Evolutionary conservation across 2,113 vertebrate species (phyloP), one percentile per base, ranked within the genome.

Genomic region (Lepus timidus): DNA sequence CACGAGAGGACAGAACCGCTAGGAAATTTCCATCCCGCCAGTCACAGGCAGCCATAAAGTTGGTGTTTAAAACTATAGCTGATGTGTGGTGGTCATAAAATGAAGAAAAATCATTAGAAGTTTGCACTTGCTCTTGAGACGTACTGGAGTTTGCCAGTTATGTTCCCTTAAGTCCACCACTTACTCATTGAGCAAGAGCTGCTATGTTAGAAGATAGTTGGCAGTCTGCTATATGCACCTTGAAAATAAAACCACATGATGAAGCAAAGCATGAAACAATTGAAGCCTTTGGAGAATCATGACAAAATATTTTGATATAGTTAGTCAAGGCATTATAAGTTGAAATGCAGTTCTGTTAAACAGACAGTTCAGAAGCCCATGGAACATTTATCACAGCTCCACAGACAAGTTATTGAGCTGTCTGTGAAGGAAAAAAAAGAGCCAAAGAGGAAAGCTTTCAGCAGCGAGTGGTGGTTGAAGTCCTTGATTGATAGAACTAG

Each of bases 391-490:
- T 98, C 98, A 98, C 98, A 94, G 97, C 97, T 97, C 97, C 98
- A 98, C 97, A 98, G 98, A 99, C 98, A 98, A 98, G 98, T 97
- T 98, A 99, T 98, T 98, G 99, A 99, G 98, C 98, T 98, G 98
- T 98, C 98, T 98, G 98, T 98, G 98, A 19, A 6, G 55, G 55
- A 98, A 98, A 91, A 98, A 98, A 97, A 97, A 98, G 98, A 98
- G 98, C 98, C 98, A 98, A 98, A 98, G 98, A 98, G 98, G 98
- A 98, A 98, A 98, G 98, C 98, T 98, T 98, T 98, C 98, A 98
- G 98, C 98, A 97, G 97, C 84, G 94, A 96, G 98, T 97, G 96
- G 98, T 75, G 74, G 96, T 95, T 98, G 98, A 98, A 97, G 97
- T 51, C 97, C 98, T 97, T 98, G 98, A 99, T 98, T 98, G 98